Base-by-base conservation (phyloP, 2,113 vertebrate genomes). In the Atherinomorus stipes region DNA sequence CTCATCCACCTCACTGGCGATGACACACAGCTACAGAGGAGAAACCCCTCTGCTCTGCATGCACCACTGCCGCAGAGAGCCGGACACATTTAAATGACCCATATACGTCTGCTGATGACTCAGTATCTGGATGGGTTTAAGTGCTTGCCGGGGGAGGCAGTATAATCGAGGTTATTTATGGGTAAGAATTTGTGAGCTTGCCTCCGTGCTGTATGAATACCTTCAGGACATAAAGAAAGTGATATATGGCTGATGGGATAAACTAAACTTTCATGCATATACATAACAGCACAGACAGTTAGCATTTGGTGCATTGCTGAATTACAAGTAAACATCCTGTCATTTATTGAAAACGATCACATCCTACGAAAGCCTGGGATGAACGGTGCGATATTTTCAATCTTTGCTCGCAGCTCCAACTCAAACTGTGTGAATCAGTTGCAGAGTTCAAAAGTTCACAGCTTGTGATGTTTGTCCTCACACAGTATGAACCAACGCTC, bases 51-150 rank as follows among this genome's bases (percentile, higher is more conserved):
- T 22, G 45, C 66, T 28, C 65, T 44, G 62, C 60, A 76, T 38
- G 67, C 79, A 45, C 71, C 81, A 15, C 71, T 67, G 60, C 62
- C 65, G n/a, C 66, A 34, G 67, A 51, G 38, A 23, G 53, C 52
- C 40, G 60, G 66, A 56, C 73, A 68, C 66, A 25, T 64, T 82
- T 59, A 64, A 60, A 76, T 89, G 82, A 88, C 88, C 89, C 81
- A 88, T 62, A 88, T 87, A 84, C 70, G 56, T 86, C 78, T 73
- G 1, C 54, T 83, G 81, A 75, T 56, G 74, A 74, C 76, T 85
- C 72, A 80, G 73, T 78, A 19, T 71, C 70, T 79, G 15, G 42
- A 76, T 67, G 71, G n/a, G 37, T 37, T 50, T 54, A 23, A 64
- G 64, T 67, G 16, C 71, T 54, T 52, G 49, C 34, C 21, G 28